Conservation (phyloP, 1,140 invertebrate genomes). For the Drosophila mauritiana region DNA sequence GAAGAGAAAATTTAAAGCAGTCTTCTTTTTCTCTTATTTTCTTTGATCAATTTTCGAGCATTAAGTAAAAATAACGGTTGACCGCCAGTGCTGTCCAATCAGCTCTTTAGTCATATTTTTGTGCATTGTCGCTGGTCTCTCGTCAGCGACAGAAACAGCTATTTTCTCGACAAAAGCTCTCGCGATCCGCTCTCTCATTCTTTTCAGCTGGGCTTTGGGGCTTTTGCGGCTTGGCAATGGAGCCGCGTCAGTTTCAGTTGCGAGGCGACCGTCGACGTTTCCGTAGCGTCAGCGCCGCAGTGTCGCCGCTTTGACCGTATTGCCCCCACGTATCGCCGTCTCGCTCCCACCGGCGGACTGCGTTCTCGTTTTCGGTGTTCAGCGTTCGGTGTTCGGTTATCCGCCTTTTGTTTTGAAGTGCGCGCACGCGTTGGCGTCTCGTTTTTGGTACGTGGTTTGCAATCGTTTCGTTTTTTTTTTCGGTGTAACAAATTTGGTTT, state of each 20-base stretch:
- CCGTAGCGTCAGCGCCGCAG: slow-evolving; percentile 50
- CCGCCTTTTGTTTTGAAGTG: slow-evolving; percentile 38
- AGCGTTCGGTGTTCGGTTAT: slow-evolving; percentile 10
- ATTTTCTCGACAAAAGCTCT: too few species aligned
- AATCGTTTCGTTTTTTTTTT: slow-evolving; percentile 30
- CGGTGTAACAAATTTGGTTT: slow-evolving; percentile 45
- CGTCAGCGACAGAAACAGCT: too few species aligned
- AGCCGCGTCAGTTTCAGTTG: slow-evolving; percentile 72
- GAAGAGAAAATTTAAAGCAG: too few species aligned
- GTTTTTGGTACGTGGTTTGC: slow-evolving; percentile 28
- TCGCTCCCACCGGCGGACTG: slow-evolving; percentile 15
- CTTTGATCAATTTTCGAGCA: too few species aligned
- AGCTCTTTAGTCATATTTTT: too few species aligned
- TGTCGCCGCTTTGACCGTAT: slow-evolving; percentile 21
- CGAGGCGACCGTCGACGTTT: slow-evolving; percentile 71
- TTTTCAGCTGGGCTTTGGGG: slow-evolving; percentile 6
- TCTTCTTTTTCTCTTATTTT: too few species aligned
- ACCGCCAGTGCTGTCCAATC: too few species aligned
- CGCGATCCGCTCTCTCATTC: not conserved
- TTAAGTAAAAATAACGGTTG: too few species aligned
- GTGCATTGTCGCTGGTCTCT: too few species aligned
- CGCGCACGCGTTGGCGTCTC: slow-evolving; percentile 59
- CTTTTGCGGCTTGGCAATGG: slow-evolving; percentile 24
- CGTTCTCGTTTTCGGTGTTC: slow-evolving; percentile 7
- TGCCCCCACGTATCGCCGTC: not conserved